Base-by-base conservation (phyloP, 2,113 vertebrate genomes). In the Notechis scutatus region DNA sequence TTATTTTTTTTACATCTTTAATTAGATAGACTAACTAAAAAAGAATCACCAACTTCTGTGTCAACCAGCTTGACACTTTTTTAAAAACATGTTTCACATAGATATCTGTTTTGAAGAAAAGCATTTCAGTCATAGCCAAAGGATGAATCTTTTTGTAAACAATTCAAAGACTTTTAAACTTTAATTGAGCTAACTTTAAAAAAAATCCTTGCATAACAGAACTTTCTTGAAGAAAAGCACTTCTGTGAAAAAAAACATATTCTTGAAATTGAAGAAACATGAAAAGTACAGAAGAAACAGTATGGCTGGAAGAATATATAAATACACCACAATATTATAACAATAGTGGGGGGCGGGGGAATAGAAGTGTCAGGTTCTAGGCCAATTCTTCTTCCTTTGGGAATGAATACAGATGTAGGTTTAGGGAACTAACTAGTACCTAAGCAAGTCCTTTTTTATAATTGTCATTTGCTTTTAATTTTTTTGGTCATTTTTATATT, bases 381-480 rank as follows among this genome's bases (percentile, higher is more conserved):
- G 18, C 94, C 94, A 26, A 85, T 87, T 92, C 5, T 93, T 87
- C 93, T 12, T 88, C 50, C 81, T 93, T 95, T 0, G 88, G 74
- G 64, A 91, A 61, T 87, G 50, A 47, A 34, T 81, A 92, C 74
- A 91, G 45, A 29, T 18, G 23, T 55, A 0, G 0, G 50, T 45
- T 93, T 93, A 5, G 39, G 42, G 45, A 23, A 15, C 7, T 14
- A 87, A 1, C 4, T 18, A 59, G 64, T 8, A 55, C 74, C 42
- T 45, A 92, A 47, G 10, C 50, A 94, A 95, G 90, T 7, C 12
- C 57, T 55, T 81, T 81, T 81, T 39, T 81, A 20, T 81, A 42
- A 39, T 39, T 39, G 34, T 1, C 69, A 81, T 39, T 81, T 69
- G 64, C 34, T 69, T 64, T 64, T n/a, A n/a, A 15, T 15, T 9